phyloP scores from a whole-genome alignment of 1,140 invertebrate species.

The Dreissena polymorpha region DNA sequence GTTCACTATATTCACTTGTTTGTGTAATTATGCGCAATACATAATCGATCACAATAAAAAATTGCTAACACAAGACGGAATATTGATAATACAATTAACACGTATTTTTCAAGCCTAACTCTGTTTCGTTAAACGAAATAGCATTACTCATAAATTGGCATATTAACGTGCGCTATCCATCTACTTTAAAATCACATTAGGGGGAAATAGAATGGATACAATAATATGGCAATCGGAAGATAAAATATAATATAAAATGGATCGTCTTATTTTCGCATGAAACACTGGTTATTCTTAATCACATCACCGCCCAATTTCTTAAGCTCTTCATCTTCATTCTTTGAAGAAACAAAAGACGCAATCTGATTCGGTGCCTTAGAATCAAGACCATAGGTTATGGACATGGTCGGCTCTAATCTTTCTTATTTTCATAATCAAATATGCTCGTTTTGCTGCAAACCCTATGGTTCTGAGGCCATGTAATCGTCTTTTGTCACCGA shows the following conservation, averaged over 20 bases:
- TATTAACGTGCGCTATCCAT: too few relatives aligned
- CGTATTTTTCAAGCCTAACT: too few relatives aligned
- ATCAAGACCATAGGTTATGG: conserved; percentile 30
- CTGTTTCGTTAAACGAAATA: too few relatives aligned
- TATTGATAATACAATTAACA: too few relatives aligned
- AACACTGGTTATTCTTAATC: background rate
- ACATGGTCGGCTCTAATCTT: conserved; percentile 23
- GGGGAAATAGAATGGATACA: too few relatives aligned
- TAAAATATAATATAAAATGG: background rate
- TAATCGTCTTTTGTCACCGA: conserved; percentile 56
- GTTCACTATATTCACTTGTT: too few relatives aligned
- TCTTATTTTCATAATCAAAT: conserved; percentile 58
- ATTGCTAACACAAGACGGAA: too few relatives aligned
- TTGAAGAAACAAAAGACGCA: background rate
- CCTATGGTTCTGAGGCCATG: conserved; percentile 45
- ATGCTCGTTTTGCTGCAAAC: conserved; percentile 53
- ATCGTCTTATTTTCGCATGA: background rate
- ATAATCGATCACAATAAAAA: too few relatives aligned
- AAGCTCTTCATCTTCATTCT: background rate
- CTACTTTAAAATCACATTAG: too few relatives aligned
- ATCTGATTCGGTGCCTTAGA: background rate
- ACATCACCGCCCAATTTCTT: background rate
- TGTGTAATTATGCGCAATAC: too few relatives aligned
- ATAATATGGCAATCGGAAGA: too few relatives aligned
- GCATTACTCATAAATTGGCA: too few relatives aligned